Evolutionary conservation across 1,140 invertebrate species (phyloP).

Genomic region (Piezodorus guildinii): DNA sequence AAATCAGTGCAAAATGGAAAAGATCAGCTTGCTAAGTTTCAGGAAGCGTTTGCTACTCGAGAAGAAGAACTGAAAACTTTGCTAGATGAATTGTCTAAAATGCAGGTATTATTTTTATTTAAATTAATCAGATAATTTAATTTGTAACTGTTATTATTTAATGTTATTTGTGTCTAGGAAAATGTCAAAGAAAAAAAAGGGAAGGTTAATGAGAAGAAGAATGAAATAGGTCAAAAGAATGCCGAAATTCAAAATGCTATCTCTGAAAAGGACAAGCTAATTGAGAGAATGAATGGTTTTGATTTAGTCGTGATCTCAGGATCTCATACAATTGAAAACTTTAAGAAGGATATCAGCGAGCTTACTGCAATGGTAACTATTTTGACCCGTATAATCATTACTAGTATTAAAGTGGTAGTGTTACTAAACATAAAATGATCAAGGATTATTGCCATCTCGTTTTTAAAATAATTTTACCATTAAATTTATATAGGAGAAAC

Average conservation of each 20-base stretch:
- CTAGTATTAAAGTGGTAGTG: no score
- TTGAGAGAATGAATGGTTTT: slow-evolving; percentile 47
- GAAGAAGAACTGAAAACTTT: slow-evolving; percentile 38
- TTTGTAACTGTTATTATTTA: no score
- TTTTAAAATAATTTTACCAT: no score
- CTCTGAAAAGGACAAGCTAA: slow-evolving; percentile 53
- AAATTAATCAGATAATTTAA: no score
- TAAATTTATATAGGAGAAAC: no score
- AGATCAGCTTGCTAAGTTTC: slow-evolving; percentile 40
- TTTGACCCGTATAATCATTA: no score
- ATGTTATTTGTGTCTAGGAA: slow-evolving; percentile 30
- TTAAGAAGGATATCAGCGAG: neutral
- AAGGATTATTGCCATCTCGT: no score
- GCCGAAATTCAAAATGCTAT: slow-evolving; percentile 55
- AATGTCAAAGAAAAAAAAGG: slow-evolving; percentile 43
- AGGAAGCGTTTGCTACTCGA: slow-evolving; percentile 40
- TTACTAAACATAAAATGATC: no score
- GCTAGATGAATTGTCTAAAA: slow-evolving; percentile 38
- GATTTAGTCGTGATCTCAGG: neutral
- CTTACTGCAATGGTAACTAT: slow-evolving; percentile 23
- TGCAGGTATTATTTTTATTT: no score
- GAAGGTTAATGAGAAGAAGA: slow-evolving; percentile 62
- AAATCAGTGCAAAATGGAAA: slow-evolving; percentile 53
- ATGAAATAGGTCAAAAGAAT: slow-evolving; percentile 58
- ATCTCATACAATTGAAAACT: neutral